These are phyloP conservation scores for Troides oblongomaculatus DNA, from an alignment of 2,888 invertebrate genomes.

Conservation along the genomic window DNA sequence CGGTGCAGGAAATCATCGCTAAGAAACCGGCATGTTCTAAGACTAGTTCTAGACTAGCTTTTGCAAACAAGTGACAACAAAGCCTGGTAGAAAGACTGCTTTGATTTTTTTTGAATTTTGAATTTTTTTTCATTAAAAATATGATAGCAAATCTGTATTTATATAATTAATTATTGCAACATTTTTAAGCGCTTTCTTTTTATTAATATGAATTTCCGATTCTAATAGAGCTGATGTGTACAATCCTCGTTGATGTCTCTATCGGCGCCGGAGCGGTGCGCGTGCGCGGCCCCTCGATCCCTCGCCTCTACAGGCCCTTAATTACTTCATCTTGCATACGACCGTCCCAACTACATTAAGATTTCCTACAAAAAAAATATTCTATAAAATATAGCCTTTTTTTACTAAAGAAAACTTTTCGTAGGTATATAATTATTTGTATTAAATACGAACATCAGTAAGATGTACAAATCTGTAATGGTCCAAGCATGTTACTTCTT, in stretches of 20 bases:
- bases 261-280: conserved; percentile 69
- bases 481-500: no score
- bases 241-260: conserved; percentile 71
- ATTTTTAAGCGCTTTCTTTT: not conserved
- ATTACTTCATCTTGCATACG: conserved; percentile 78
- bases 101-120: no score
- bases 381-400: not conserved
- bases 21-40: no score
- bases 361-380: conserved; percentile 36
- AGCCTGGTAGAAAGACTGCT: no score
- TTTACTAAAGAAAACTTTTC: not conserved
- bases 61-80: no score
- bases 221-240: conserved; percentile 46
- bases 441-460: no score
- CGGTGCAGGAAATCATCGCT: no score
- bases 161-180: not conserved
- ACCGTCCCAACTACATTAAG: conserved; percentile 64
- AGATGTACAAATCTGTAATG: no score
- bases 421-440: no score
- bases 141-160: no score
- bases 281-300: conserved; percentile 53
- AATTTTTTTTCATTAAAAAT: no score
- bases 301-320: conserved; percentile 66
- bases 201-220: conserved; percentile 27
- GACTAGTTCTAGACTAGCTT: no score